Percentiles rank a stretch among this genome's conserved stretches.
These are phyloP conservation scores for Apis cerana DNA, from an alignment of 1,140 invertebrate species.

Conservation along the genomic window DNA sequence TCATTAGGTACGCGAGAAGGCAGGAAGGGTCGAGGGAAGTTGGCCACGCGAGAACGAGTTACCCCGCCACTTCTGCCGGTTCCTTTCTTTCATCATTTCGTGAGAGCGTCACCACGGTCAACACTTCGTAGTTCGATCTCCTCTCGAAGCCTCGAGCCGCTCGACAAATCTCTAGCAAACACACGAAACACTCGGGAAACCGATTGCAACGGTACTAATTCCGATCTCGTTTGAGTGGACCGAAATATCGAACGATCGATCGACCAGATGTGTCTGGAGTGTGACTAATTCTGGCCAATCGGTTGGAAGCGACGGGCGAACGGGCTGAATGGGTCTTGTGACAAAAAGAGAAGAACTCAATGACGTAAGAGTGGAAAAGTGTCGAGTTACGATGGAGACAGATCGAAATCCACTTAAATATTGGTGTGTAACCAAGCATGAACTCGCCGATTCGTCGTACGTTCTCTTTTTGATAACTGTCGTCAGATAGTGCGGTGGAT, in stretches of 20 bases:
- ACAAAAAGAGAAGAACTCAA: too few relatives aligned
- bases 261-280: not conserved
- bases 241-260: not conserved
- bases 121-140: constrained; percentile 38
- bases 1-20: constrained; percentile 56
- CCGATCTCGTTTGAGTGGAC: not conserved
- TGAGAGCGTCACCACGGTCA: not conserved
- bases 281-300: too few relatives aligned
- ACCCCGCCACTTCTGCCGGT: not conserved
- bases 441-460: constrained; percentile 7
- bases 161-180: not conserved
- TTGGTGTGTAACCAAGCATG: not conserved
- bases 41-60: constrained; percentile 30
- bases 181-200: not conserved
- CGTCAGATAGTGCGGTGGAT: constrained; percentile 44
- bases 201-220: constrained; percentile 45
- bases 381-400: constrained; percentile 39
- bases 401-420: not conserved
- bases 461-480: constrained; percentile 43
- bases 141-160: not conserved
- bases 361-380: not conserved
- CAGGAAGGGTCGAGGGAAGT: constrained; percentile 55
- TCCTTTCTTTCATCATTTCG: constrained; percentile 14
- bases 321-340: constrained; percentile 1
- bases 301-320: not conserved